Base-by-base conservation (phyloP, 2,113 vertebrate genomes). In the Spea bombifrons region DNA sequence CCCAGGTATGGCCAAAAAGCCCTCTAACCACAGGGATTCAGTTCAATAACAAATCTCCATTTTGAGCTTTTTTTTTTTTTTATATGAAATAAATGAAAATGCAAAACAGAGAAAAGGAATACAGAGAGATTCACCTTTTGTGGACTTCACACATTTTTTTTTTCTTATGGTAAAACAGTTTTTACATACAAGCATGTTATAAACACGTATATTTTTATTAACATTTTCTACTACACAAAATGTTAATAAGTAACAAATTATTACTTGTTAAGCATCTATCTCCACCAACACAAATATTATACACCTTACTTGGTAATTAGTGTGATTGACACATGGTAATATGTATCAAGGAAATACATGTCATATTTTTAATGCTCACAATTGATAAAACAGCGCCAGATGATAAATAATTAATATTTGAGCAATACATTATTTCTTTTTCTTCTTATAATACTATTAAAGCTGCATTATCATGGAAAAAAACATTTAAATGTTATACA, bases 321-420 rank as follows among this genome's bases (percentile, higher is more conserved):
- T 73, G 44, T 46, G 15, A 17, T 46, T 12, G 63, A 49, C 15
- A 47, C 65, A 67, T 3, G 46, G 3, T 63, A 8, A 61, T 77
- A 77, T 71, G 75, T 77, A 77, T 77, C 75, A 71, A 71, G 53
- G 30, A 30, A 30, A 30, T 30, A 30, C 30, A 30, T 30, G 30
- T 30, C 30, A 30, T 30, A 30, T 30, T 30, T 30, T 30, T 30
- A n/a, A 30, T 30, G 30, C 30, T 30, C 30, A 30, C 30, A 30
- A 30, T 1, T 30, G 30, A 30, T 30, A 30, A 30, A 30, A 30
- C 30, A 30, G 30, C 2, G 30, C 30, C 30, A 30, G 30, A 30
- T 30, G 30, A 30, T 30, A 30, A 30, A 30, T 30, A 30, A 30
- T 30, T 30, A 30, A 30, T 30, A 30, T 30, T 2, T 30, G 30